Evolutionary conservation across 1,140 invertebrate genomes (phyloP), one percentile per base, ranked within the genome.

Genomic region (Euwallacea similis): DNA sequence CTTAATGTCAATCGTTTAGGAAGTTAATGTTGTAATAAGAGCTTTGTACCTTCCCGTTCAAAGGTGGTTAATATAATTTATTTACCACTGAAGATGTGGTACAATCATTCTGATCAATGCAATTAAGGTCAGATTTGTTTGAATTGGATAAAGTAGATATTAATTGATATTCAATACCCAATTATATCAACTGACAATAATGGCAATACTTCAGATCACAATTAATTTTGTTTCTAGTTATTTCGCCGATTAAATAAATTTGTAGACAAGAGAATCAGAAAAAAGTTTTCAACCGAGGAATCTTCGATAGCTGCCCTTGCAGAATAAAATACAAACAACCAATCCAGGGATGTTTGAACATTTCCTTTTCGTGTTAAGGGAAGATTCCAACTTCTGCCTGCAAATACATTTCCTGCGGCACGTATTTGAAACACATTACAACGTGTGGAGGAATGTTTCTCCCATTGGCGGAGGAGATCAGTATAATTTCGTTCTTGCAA

Each of bases 371-470:
- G 73, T 74, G 73, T 71, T 74, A 74, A 68, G 47, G 67, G 46
- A 71, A 74, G 73, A 74, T 74, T 71, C 64, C 69, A 64, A 74
- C 62, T 65, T 74, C 69, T 71, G 64, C 67, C 73, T 60, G 64
- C 64, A 67, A 74, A 71, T 71, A 69, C 73, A 71, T 74, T 74
- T 74, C 64, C 73, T 71, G 59, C 64, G 65, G 65, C 68, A 74
- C 73, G 69, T 74, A 74, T 74, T 65, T 74, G 50, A 74, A 74
- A 74, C 65, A 74, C 68, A 74, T 74, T 74, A 63, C 64, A 64
- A 42, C 9, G 69, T 74, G 64, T 66, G 58, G 43, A 44, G 59
- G 54, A 67, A 58, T 53, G 69, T 71, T 73, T 15, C 61, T 42
- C 13, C 46, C 66, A 68, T 68, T 68, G 66, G 56, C 56, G 66